Conservation (phyloP, 1,140 invertebrate genomes). For the Tigriopus japonicus region DNA sequence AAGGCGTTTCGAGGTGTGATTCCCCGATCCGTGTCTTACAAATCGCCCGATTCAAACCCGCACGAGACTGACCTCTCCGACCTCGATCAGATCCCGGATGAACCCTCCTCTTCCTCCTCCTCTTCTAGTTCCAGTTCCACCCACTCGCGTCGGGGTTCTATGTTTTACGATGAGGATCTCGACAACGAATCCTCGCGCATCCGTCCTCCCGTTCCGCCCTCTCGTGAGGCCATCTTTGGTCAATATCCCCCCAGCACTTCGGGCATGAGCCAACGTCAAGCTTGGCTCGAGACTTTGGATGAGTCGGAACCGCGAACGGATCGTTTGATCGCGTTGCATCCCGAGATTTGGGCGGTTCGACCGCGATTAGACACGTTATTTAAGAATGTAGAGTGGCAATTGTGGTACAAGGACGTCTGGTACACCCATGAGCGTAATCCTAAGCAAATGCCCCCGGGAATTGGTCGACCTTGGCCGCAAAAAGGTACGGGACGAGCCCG, state of each 20-base stretch:
- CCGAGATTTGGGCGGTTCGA: not conserved
- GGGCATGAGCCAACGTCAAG: not conserved
- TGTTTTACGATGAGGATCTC: too few species aligned
- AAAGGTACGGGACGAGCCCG: not conserved
- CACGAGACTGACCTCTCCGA: too few species aligned
- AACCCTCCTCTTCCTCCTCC: too few species aligned
- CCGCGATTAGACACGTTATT: not conserved
- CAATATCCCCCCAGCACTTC: not conserved
- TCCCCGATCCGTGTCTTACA: too few species aligned
- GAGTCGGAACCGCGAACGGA: not conserved
- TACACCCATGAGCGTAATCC: not conserved
- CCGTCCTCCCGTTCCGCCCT: slow-evolving; percentile 20
- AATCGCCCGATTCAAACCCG: too few species aligned
- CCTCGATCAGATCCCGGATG: too few species aligned
- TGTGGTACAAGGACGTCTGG: not conserved
- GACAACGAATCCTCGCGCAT: too few species aligned
- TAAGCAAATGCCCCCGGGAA: not conserved
- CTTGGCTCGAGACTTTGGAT: not conserved
- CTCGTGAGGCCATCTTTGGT: not conserved
- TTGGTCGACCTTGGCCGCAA: not conserved
- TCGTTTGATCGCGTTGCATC: not conserved
- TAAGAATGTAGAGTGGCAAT: not conserved
- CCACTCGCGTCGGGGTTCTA: too few species aligned
- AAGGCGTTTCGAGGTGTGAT: too few species aligned
- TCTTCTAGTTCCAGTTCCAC: too few species aligned